phyloP scores from a whole-genome alignment of 2,888 invertebrate species.

The Aplocera efformata region DNA sequence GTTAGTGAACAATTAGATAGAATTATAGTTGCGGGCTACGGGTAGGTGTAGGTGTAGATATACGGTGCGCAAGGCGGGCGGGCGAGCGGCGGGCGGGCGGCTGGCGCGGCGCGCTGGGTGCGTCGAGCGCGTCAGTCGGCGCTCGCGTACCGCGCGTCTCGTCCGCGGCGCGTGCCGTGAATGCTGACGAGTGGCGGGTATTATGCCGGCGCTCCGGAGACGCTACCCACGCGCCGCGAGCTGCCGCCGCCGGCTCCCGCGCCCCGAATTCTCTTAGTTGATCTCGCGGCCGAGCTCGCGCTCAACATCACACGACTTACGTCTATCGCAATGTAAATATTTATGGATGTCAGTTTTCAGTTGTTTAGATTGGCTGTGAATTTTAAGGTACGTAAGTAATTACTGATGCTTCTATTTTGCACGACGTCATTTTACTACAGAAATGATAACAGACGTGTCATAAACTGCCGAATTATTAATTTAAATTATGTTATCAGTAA shows the following conservation, averaged over 20 bases:
- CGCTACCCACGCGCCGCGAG: conserved; percentile 60
- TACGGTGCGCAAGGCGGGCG: conserved; percentile 34
- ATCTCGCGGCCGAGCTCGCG: conserved; percentile 40
- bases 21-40: conserved; percentile 23
- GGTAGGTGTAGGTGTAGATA: no score
- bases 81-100: conserved; percentile 32
- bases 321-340: conserved; percentile 76
- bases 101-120: conserved; percentile 34
- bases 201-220: conserved; percentile 68
- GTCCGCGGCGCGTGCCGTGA: conserved; percentile 36
- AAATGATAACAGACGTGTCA: conserved; percentile 19
- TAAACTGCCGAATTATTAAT: conserved; percentile 32
- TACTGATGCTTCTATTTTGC: conserved; percentile 62
- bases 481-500: conserved; percentile 45
- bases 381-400: conserved; percentile 76
- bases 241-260: conserved; percentile 40
- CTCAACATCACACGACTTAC: conserved; percentile 60
- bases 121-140: conserved; percentile 39
- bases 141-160: conserved; percentile 35
- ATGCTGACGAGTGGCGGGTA: conserved; percentile 49
- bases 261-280: conserved; percentile 37
- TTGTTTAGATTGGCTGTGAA: conserved; percentile 80
- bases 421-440: conserved; percentile 46
- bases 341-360: conserved; percentile 80
- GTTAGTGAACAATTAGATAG: conserved; percentile 67